Evolutionary conservation across 2,113 vertebrate genomes (phyloP), one percentile per base, ranked within the genome.

Genomic region (Thunnus maccoyii): DNA sequence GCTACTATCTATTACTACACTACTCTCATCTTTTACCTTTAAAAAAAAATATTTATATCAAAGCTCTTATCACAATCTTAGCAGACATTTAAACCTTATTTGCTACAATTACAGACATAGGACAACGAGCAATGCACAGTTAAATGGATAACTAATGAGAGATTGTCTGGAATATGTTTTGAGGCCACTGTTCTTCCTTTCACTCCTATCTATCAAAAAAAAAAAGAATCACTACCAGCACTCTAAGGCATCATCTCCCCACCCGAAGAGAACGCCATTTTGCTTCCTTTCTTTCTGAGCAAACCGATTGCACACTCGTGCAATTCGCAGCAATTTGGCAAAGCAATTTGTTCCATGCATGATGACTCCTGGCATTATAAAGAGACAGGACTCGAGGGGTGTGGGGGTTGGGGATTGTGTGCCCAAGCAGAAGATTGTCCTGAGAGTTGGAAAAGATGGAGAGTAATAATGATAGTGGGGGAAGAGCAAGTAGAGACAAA

Each of bases 271-370:
- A 48, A 36, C 1, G 1, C 27, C 17, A 47, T 86, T 76, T 80
- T 81, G 64, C 36, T 84, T 56, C 67, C 16, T 80, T 10, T 86
- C 75, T 47, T 54, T 79, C 82, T 18, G 72, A 86, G 71, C 54
- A 60, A 70, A 64, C 52, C 14, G 64, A 87, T 80, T 57, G 36
- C 64, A 48, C 76, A 73, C 72, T 65, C 18, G 32, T 66, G 69
- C 82, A 89, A 74, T 92, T 90, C 80, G 65, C 70, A 75, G 87
- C 89, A 91, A 79, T 93, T 91, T 93, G 58, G 41, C 77, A 55
- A 71, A 87, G 77, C 80, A 82, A 81, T 93, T 93, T 91, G 63
- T 88, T 82, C 82, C 76, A 36, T 86, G 78, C 83, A 83, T 90
- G 79, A 89, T 76, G 65, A 76, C 78, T 77, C 25, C 27, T 17